A percentile compares a stretch with the other conserved stretches of the same genome.
These are phyloP conservation scores for Metacarcinus magister DNA, from an alignment of 2,888 invertebrate genomes.

Conservation along the genomic window DNA sequence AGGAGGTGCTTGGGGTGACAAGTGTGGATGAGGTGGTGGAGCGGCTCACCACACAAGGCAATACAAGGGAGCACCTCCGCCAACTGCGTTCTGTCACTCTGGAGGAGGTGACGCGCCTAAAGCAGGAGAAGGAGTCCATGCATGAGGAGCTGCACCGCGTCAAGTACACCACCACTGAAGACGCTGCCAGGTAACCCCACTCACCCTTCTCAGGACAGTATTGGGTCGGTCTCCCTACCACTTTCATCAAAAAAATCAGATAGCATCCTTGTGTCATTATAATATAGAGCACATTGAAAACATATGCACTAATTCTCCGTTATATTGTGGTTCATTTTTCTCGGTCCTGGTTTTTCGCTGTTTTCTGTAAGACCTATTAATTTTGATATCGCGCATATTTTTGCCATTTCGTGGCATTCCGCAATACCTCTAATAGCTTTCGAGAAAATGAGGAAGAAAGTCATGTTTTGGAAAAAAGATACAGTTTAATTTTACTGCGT, in stretches of 20 bases:
- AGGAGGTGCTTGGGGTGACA: constrained; percentile 81
- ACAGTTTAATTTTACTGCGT: too few species aligned
- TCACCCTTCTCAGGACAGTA: not conserved
- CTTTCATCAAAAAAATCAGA: not conserved
- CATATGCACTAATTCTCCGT: too few species aligned
- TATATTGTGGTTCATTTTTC: too few species aligned
- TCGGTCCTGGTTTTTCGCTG: too few species aligned
- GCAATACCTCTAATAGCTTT: too few species aligned
- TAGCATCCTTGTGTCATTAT: not conserved
- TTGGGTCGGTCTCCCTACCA: not conserved
- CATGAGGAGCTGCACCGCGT: constrained; percentile 80
- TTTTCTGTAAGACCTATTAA: too few species aligned
- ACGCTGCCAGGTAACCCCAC: constrained; percentile 75
- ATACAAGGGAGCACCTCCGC: constrained; percentile 78
- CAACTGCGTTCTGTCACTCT: constrained; percentile 80
- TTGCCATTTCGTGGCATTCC: too few species aligned
- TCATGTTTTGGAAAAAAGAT: too few species aligned
- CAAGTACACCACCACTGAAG: constrained; percentile 81
- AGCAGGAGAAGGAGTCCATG: constrained; percentile 80
- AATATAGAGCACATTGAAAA: not conserved
- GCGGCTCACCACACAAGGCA: constrained; percentile 75
- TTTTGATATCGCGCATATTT: too few species aligned
- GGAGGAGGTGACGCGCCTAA: constrained; percentile 76
- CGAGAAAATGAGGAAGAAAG: too few species aligned
- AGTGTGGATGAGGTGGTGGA: constrained; percentile 82